Evolutionary conservation across 2,797 vertebrate species (phyloP).

Genomic region (Gymnothorax javanicus): DNA sequence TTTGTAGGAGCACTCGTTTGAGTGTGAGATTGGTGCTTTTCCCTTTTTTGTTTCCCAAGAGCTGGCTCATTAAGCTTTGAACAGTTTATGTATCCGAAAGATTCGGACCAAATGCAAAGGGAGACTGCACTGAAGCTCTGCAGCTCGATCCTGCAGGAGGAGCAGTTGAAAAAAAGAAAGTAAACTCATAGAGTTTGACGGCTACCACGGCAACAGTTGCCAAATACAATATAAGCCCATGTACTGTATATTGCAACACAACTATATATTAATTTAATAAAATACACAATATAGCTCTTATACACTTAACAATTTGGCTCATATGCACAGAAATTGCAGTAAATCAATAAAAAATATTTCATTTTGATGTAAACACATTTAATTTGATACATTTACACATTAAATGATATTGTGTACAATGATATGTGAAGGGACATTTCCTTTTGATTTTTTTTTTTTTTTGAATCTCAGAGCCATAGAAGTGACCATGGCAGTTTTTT

Average conservation of each 20-base stretch:
- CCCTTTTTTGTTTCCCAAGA: conserved; percentile 59
- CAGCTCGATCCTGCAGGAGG: conserved; percentile 79
- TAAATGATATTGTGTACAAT: conserved; percentile 93
- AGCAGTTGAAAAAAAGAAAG: conserved; percentile 78
- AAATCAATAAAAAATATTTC: conserved; percentile 99
- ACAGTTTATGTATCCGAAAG: conserved; percentile 90
- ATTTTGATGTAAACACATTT: conserved; percentile 99
- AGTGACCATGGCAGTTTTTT: conserved; percentile 82
- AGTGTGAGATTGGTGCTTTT: conserved; percentile 20
- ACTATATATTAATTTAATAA: conserved; percentile 99
- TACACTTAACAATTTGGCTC: conserved; percentile 99
- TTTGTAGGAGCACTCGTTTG: conserved; percentile 68
- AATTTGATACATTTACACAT: conserved; percentile 99
- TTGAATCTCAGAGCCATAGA: conserved; percentile 83
- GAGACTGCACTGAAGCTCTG: conserved; percentile 88
- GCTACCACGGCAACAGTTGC: conserved; percentile 99
- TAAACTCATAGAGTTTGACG: conserved; percentile 99
- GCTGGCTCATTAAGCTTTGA: conserved; percentile 79
- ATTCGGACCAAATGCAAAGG: conserved; percentile 85
- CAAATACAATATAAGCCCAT: conserved; percentile 99
- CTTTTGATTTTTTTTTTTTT: conserved; percentile 64
- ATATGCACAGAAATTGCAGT: conserved; percentile 99
- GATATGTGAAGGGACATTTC: conserved; percentile 91
- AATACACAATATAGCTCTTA: conserved; percentile 99
- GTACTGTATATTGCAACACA: conserved; percentile 99